A percentile compares a stretch with the other conserved stretches of the same genome.
phyloP scores from a whole-genome alignment of 2,113 vertebrate genomes.

The Callithrix jacchus region DNA sequence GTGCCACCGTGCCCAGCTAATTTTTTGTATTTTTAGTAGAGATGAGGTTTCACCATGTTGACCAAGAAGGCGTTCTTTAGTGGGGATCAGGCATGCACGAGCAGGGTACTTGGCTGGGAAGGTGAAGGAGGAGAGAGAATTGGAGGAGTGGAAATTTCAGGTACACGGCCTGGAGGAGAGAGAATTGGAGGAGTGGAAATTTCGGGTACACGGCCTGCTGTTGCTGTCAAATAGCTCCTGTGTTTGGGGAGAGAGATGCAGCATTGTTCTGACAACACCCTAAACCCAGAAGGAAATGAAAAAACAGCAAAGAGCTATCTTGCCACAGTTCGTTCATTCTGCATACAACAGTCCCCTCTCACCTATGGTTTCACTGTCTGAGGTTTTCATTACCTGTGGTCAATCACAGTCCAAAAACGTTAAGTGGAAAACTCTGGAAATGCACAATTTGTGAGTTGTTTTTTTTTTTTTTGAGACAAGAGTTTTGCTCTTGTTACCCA shows the following conservation, averaged over 20 bases:
- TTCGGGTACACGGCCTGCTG: background rate
- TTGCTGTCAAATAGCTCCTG: background rate
- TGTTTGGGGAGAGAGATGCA: background rate
- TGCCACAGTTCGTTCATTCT: background rate
- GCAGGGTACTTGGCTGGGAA: slow-evolving; percentile 26
- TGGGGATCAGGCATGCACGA: background rate
- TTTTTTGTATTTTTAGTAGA: no score
- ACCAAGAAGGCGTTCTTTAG: background rate
- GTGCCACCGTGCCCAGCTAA: no score
- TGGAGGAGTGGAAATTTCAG: background rate
- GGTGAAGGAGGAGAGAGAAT: background rate
- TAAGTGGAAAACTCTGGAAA: background rate
- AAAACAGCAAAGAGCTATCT: background rate
- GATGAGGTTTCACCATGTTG: no score
- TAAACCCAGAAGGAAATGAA: background rate
- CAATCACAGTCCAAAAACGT: background rate
- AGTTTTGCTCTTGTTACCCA: no score
- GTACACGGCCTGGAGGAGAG: background rate
- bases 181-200: background rate
- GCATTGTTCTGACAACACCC: background rate
- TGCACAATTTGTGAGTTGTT: background rate
- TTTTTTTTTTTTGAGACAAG: no score
- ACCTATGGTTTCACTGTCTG: background rate
- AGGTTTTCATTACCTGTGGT: background rate
- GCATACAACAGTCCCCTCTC: background rate